Conservation (phyloP, 2,113 vertebrate species). For the Spermophilus dauricus region DNA sequence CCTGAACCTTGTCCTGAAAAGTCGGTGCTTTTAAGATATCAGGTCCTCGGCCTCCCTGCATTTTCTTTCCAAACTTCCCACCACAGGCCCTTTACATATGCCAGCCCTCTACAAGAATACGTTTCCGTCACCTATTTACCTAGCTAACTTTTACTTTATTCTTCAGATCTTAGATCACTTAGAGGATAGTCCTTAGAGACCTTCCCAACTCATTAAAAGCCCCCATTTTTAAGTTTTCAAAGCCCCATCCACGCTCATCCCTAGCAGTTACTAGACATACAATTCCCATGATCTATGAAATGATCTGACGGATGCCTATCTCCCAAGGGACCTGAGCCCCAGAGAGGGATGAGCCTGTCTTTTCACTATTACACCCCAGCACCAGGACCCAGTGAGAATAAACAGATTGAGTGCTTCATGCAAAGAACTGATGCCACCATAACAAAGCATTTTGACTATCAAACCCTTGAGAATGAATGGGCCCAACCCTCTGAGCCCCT, state of each 20-base stretch:
- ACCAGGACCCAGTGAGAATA: neutral
- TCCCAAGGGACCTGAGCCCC: neutral
- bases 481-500: neutral
- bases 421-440: neutral
- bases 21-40: neutral
- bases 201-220: neutral
- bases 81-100: neutral
- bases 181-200: neutral
- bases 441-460: neutral
- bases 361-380: neutral
- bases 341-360: neutral
- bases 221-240: neutral
- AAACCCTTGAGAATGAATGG: neutral
- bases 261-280: neutral
- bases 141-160: neutral
- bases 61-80: neutral
- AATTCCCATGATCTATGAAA: neutral
- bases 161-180: neutral
- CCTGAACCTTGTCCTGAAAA: neutral
- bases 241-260: neutral
- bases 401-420: neutral
- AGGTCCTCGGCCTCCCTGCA: neutral
- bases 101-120: neutral
- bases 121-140: neutral
- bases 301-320: neutral